A percentile compares a stretch with the other conserved stretches of the same genome.
Conservation (phyloP, 1,140 invertebrate species). For the Tetramorium parvispinum region DNA sequence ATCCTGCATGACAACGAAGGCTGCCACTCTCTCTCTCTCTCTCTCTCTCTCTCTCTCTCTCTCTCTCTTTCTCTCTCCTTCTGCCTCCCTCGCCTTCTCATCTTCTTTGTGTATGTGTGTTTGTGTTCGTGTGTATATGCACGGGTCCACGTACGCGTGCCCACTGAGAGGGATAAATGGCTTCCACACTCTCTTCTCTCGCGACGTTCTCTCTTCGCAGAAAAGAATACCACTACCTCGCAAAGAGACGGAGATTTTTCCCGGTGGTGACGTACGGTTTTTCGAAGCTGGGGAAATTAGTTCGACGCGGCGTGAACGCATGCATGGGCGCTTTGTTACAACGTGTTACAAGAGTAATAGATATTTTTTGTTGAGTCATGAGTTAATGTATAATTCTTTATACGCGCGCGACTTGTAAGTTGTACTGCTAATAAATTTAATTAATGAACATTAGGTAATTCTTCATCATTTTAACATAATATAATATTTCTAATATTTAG, state of each 20-base stretch:
- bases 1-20: slow-evolving; percentile 79
- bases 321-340: background rate
- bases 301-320: background rate
- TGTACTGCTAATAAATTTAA: background rate
- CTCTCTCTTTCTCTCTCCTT: slow-evolving; percentile 34
- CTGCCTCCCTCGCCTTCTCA: slow-evolving; percentile 49
- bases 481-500: background rate
- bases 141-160: slow-evolving; percentile 60
- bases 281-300: slow-evolving; percentile 31
- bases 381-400: background rate
- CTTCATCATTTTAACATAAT: background rate
- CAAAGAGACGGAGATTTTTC: background rate
- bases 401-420: background rate
- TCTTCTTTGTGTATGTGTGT: slow-evolving; percentile 44
- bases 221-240: slow-evolving; percentile 21
- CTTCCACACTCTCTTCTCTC: slow-evolving; percentile 47
- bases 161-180: slow-evolving; percentile 64
- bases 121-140: background rate
- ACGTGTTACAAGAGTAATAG: background rate
- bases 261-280: slow-evolving; percentile 2
- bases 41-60: slow-evolving; percentile 40
- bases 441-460: background rate
- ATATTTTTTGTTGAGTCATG: background rate
- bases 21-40: slow-evolving; percentile 49
- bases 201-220: slow-evolving; percentile 15